Percentiles rank a stretch among this genome's conserved stretches.
phyloP scores from a whole-genome alignment of 2,888 invertebrate species.

The Phyllotreta striolata region DNA sequence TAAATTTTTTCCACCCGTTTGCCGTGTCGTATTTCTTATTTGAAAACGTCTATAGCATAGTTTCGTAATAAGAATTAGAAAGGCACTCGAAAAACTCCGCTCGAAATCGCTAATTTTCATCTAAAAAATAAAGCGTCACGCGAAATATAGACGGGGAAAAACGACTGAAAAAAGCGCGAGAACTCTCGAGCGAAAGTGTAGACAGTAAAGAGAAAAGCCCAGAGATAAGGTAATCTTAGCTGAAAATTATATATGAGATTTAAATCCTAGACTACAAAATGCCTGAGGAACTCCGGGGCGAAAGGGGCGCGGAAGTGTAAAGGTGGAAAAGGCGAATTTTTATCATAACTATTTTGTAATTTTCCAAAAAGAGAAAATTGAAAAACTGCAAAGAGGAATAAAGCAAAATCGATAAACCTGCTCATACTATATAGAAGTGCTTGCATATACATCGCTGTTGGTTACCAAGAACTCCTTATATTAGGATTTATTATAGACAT shows the following conservation, averaged over 20 bases:
- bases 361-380: too few relatives aligned
- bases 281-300: slow-evolving; percentile 30
- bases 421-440: too few relatives aligned
- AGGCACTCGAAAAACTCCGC: slow-evolving; percentile 27
- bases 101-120: slow-evolving; percentile 25
- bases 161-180: slow-evolving; percentile 16
- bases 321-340: slow-evolving; percentile 29
- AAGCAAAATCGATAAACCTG: too few relatives aligned
- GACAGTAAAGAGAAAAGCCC: slow-evolving; percentile 38
- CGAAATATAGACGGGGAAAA: slow-evolving; percentile 15
- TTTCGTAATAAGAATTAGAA: slow-evolving; percentile 30
- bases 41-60: slow-evolving; percentile 10
- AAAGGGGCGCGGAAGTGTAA: slow-evolving; percentile 26
- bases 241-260: slow-evolving; percentile 43
- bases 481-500: too few relatives aligned
- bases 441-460: too few relatives aligned
- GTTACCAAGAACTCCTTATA: too few relatives aligned
- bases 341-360: neutral
- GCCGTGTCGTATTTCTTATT: neutral
- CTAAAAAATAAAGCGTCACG: slow-evolving; percentile 18
- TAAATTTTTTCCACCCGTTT: neutral
- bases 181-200: slow-evolving; percentile 37
- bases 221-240: slow-evolving; percentile 41
- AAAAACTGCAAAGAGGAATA: too few relatives aligned
- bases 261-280: slow-evolving; percentile 45